A percentile compares a stretch with the other conserved stretches of the same genome.
Conservation (phyloP, 2,888 invertebrate species). For the Sipha maydis region DNA sequence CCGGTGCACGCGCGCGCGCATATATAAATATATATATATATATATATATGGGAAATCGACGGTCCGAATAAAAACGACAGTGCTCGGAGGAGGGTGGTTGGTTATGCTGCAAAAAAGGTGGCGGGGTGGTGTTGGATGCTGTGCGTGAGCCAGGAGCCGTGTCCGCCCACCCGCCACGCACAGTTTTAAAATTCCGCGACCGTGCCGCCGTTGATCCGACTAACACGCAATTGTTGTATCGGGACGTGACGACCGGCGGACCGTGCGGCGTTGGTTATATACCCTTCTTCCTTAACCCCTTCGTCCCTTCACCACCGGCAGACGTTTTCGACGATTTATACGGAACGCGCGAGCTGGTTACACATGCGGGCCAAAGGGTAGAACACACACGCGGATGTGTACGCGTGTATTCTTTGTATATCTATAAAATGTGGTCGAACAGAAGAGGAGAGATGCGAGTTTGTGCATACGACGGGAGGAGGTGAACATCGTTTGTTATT, state of each 20-base stretch:
- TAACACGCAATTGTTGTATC: slow-evolving; percentile 59
- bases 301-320: neutral
- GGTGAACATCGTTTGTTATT: slow-evolving; percentile 47
- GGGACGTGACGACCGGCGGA: slow-evolving; percentile 50
- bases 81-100: neutral
- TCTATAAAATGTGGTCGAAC: neutral
- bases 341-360: neutral
- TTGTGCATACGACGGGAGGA: neutral
- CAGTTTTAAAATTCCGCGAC: slow-evolving; percentile 57
- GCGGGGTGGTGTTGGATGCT: neutral
- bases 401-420: neutral
- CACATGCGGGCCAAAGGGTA: neutral
- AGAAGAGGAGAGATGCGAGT: no score
- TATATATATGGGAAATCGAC: slow-evolving; percentile 37
- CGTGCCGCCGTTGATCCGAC: slow-evolving; percentile 57
- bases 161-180: slow-evolving; percentile 20
- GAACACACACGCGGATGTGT: neutral
- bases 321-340: slow-evolving; percentile 38
- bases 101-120: neutral
- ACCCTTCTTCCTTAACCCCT: slow-evolving; percentile 6
- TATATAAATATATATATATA: neutral
- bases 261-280: neutral
- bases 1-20: neutral
- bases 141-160: slow-evolving; percentile 29
- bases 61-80: slow-evolving; percentile 39